These are phyloP conservation scores for Xiphorhynchus erythropygius DNA, from an alignment of 2,797 vertebrate species.

Conservation along the genomic window DNA sequence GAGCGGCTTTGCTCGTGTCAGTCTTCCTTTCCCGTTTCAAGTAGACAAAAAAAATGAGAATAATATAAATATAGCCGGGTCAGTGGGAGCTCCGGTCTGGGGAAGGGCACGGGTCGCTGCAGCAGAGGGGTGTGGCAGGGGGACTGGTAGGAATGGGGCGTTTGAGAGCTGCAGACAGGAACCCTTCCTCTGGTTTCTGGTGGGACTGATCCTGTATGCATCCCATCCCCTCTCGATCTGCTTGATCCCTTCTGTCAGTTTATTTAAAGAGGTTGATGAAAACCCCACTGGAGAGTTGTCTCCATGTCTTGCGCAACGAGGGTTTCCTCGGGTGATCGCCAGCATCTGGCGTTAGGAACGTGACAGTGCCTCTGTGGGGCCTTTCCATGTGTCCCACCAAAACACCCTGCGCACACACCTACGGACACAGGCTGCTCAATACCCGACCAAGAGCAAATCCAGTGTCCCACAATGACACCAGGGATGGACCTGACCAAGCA, in stretches of 20 bases:
- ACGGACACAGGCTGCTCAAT: accelerated
- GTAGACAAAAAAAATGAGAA: background rate
- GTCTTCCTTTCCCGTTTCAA: background rate
- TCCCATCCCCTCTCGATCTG: accelerated
- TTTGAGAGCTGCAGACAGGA: background rate
- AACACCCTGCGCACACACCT: background rate
- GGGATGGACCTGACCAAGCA: background rate
- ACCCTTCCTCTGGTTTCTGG: accelerated
- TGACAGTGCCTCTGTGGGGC: accelerated
- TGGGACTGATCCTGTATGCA: accelerated
- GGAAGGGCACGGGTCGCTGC: background rate
- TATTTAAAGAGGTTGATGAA: background rate
- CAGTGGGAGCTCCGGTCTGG: background rate
- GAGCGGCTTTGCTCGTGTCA: background rate
- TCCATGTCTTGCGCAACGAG: accelerated
- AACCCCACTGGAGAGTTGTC: background rate
- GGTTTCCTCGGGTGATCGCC: accelerated
- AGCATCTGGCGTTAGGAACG: accelerated
- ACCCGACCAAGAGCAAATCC: background rate
- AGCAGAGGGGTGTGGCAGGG: background rate
- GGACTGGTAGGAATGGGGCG: accelerated
- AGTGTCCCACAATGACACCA: accelerated
- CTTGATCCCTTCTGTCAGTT: background rate
- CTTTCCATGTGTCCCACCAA: accelerated
- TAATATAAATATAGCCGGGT: background rate